A percentile compares a stretch with the other conserved stretches of the same genome.
Evolutionary conservation across 2,888 invertebrate species (phyloP).

Genomic region (Sphaerophoria rueppellii): DNA sequence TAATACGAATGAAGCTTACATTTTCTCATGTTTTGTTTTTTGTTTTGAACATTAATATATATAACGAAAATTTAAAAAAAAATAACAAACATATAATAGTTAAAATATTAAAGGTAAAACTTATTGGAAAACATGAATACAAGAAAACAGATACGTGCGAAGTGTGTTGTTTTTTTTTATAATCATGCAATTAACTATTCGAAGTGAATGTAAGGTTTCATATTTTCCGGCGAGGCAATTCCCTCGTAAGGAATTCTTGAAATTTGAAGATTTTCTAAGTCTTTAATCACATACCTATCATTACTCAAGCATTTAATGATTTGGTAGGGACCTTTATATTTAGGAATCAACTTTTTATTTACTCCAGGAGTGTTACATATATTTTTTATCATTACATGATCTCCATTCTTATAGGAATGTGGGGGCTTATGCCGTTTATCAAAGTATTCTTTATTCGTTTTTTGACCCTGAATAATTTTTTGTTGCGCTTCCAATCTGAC

Average conservation of each 20-base stretch:
- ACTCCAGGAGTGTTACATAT: conserved; percentile 2
- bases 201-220: too few relatives aligned
- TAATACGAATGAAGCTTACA: too few relatives aligned
- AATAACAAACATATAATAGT: too few relatives aligned
- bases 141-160: too few relatives aligned
- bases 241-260: not conserved
- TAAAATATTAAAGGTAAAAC: too few relatives aligned
- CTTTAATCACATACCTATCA: not conserved
- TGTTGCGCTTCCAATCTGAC: not conserved
- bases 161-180: too few relatives aligned
- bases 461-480: conserved; percentile 73
- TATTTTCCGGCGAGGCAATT: too few relatives aligned
- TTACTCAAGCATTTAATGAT: conserved; percentile 6
- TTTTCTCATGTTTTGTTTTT: too few relatives aligned
- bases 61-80: too few relatives aligned
- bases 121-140: too few relatives aligned
- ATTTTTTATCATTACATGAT: conserved; percentile 8
- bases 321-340: conserved; percentile 70
- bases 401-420: not conserved
- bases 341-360: conserved; percentile 73
- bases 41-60: too few relatives aligned
- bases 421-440: conserved; percentile 62
- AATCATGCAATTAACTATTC: too few relatives aligned
- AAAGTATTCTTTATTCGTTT: conserved; percentile 70
- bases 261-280: conserved; percentile 2